A percentile compares a stretch with the other conserved stretches of the same genome.
Evolutionary conservation across 2,797 vertebrate species (phyloP).

Genomic region (Sebastiscus albofasciatus): DNA sequence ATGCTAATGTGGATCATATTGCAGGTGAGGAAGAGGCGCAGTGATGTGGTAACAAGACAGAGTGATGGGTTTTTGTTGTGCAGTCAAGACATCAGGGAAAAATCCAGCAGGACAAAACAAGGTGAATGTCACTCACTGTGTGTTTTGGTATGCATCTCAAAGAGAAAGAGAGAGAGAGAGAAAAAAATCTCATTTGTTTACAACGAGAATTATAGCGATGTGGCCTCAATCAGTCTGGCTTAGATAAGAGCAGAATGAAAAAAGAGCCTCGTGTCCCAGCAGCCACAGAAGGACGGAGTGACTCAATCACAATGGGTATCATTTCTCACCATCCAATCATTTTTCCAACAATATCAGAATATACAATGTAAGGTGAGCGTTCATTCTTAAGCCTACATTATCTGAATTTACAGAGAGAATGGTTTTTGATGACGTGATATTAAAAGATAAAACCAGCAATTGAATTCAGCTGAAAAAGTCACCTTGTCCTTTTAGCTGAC

Average conservation of each 20-base stretch:
- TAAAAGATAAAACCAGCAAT: neutral
- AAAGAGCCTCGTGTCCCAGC: constrained; percentile 36
- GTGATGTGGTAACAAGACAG: constrained; percentile 55
- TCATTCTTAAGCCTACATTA: neutral
- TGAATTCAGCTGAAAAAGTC: constrained; percentile 1
- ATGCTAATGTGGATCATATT: constrained; percentile 74
- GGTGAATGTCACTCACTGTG: constrained; percentile 43
- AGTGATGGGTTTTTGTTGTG: constrained; percentile 56
- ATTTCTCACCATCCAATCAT: constrained; percentile 14
- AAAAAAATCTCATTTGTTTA: constrained; percentile 54
- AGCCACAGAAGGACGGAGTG: constrained; percentile 35
- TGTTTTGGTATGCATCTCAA: neutral
- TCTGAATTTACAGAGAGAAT: neutral
- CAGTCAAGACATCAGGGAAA: constrained; percentile 23
- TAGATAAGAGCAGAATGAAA: constrained; percentile 59
- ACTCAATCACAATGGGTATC: constrained; percentile 26
- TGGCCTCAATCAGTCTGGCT: constrained; percentile 65
- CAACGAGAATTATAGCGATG: constrained; percentile 55
- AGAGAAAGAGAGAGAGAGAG: neutral
- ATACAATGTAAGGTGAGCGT: neutral
- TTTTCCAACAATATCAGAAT: constrained; percentile 18
- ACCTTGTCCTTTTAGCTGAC: neutral
- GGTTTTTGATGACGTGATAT: neutral
- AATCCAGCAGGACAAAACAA: constrained; percentile 36
- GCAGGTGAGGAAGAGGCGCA: constrained; percentile 58